Evolutionary conservation across 2,797 vertebrate genomes (phyloP), one percentile per base, ranked within the genome.

Genomic region (Rhinatrema bivittatum): DNA sequence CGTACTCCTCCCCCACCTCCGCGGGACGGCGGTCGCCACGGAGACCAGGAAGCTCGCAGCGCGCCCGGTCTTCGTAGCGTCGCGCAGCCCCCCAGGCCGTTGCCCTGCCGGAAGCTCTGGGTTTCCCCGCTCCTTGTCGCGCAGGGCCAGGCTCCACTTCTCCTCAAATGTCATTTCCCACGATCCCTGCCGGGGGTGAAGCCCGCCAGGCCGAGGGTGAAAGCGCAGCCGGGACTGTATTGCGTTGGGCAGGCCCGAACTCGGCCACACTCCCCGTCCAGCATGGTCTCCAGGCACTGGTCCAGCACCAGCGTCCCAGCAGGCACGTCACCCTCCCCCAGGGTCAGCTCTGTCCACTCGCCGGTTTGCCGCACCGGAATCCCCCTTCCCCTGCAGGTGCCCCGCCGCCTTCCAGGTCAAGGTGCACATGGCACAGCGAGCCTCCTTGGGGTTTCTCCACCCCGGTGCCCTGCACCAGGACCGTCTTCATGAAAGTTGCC

Each of bases 211-310:
- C 79, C 78, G 39, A 95, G 54, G n/a, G 36, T 20, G 15, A 61
- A 25, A 17, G 25, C 43, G 7, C 47, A 41, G 2, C 50, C 51
- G 3, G 28, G 26, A n/a, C n/a, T n/a, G n/a, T n/a, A n/a, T n/a
- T n/a, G n/a, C 7, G 37, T 14, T 13, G 44, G 42, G 7, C 47
- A 29, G 10, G 49, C 26, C 21, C 46, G 51, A 9, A 92, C 77
- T 72, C 87, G 82, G 29, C 84, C 25, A 54, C 68, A n/a, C 26
- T 93, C 88, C 26, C 84, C 87, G 2, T 73, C 68, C 50, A 61
- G 73, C 90, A 95, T 94, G 12, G 76, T 68, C 38, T 92, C 89
- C 52, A 95, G 42, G 44, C 90, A 93, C 25, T 72, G 59, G 35
- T 79, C 78, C 20, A 60, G 9, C 1, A 74, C n/a, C 20, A 4